Percentiles rank a stretch among this genome's conserved stretches.
phyloP scores from a whole-genome alignment of 2,888 invertebrate genomes.

The Temnothorax unifasciatus region DNA sequence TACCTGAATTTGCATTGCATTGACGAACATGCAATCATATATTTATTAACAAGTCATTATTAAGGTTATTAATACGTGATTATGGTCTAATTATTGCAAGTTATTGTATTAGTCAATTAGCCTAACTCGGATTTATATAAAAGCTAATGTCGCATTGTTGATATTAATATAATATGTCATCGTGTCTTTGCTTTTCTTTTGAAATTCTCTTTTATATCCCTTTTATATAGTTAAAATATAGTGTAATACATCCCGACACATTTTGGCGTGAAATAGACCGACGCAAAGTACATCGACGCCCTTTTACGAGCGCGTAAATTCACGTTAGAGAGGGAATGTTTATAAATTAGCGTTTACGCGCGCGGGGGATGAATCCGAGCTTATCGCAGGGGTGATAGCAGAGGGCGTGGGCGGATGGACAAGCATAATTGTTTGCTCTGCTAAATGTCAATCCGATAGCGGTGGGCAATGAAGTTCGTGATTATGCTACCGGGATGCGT shows the following conservation, averaged over 20 bases:
- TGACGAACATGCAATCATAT: background rate
- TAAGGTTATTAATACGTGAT: background rate
- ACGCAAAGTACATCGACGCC: background rate
- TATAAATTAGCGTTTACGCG: conserved; percentile 42
- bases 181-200: background rate
- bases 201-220: conserved; percentile 21
- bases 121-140: background rate
- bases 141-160: background rate
- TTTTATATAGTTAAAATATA: background rate
- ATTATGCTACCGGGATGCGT: conserved; percentile 58
- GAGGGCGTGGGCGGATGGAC: conserved; percentile 34
- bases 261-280: conserved; percentile 28
- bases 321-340: conserved; percentile 48
- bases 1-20: background rate
- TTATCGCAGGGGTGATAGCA: conserved; percentile 31
- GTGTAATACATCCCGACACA: background rate
- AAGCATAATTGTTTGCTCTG: conserved; percentile 71
- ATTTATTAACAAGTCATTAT: conserved; percentile 5
- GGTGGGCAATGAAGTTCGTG: conserved; percentile 71
- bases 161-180: conserved; percentile 2
- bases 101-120: background rate
- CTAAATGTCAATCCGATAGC: conserved; percentile 71
- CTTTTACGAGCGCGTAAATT: conserved; percentile 47
- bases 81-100: background rate
- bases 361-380: conserved; percentile 42